phyloP scores from a whole-genome alignment of 2,888 invertebrate genomes.

The Acanthosepion esculentum region DNA sequence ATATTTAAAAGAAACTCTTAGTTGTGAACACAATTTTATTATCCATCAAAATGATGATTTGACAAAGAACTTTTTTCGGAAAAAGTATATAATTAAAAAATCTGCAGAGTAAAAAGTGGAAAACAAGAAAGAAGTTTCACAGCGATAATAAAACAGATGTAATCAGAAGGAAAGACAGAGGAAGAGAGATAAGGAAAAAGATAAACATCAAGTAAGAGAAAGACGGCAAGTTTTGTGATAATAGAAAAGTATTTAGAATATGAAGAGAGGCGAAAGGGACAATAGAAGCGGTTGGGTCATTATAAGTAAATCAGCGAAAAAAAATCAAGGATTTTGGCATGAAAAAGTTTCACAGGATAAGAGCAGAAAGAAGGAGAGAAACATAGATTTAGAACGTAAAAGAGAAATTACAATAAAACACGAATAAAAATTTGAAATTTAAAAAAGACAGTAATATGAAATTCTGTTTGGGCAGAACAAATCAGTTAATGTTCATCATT shows the following conservation, averaged over 20 bases:
- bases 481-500: background rate
- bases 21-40: background rate
- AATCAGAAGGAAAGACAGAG: too few species aligned
- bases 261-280: too few species aligned
- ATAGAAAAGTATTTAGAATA: too few species aligned
- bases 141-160: too few species aligned
- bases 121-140: background rate
- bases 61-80: background rate
- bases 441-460: background rate
- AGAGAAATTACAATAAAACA: too few species aligned
- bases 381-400: too few species aligned
- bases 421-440: too few species aligned
- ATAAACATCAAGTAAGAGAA: too few species aligned
- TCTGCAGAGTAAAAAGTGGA: background rate
- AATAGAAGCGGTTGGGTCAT: background rate
- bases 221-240: too few species aligned
- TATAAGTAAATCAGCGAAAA: background rate
- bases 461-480: background rate
- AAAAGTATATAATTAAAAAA: background rate
- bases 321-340: background rate
- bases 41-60: background rate
- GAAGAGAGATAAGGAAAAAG: too few species aligned
- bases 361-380: too few species aligned
- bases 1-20: background rate
- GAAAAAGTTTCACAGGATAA: too few species aligned